A percentile compares a stretch with the other conserved stretches of the same genome.
phyloP scores from a whole-genome alignment of 35 echinoderm and acorn worm species.

The Heliocidaris tuberculata region DNA sequence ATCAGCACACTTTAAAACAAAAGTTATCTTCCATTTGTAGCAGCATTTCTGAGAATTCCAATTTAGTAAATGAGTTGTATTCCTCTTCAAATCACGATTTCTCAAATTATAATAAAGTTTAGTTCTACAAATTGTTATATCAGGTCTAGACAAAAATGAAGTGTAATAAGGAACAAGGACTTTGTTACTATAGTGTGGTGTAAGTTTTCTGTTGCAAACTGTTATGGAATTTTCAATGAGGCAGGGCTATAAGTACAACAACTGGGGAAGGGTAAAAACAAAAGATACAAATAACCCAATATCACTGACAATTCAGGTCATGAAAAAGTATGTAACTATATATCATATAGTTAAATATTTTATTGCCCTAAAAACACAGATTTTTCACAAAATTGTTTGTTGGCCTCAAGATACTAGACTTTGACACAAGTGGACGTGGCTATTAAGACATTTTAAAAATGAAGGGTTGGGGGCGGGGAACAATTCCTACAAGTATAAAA shows the following conservation, averaged over 20 bases:
- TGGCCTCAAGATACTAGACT: background rate
- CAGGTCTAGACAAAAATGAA: background rate
- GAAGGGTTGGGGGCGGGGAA: background rate
- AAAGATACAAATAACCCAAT: no score
- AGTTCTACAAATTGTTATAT: no score
- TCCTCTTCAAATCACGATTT: no score
- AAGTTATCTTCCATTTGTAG: no score
- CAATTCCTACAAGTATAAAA: background rate
- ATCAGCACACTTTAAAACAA: no score
- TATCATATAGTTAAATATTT: background rate
- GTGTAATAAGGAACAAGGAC: background rate
- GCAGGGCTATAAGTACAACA: background rate
- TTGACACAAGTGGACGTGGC: background rate
- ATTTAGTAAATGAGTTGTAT: no score
- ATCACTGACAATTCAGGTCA: no score
- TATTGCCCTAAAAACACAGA: conserved; percentile 2
- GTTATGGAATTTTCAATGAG: background rate
- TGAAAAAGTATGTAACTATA: background rate
- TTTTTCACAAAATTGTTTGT: background rate
- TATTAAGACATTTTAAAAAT: background rate
- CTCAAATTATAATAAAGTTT: no score
- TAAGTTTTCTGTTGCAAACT: background rate
- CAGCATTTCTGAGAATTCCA: no score
- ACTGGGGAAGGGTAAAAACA: background rate
- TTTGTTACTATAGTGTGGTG: background rate